phyloP scores from a whole-genome alignment of 2,113 vertebrate species.

The Heterochromis multidens region DNA sequence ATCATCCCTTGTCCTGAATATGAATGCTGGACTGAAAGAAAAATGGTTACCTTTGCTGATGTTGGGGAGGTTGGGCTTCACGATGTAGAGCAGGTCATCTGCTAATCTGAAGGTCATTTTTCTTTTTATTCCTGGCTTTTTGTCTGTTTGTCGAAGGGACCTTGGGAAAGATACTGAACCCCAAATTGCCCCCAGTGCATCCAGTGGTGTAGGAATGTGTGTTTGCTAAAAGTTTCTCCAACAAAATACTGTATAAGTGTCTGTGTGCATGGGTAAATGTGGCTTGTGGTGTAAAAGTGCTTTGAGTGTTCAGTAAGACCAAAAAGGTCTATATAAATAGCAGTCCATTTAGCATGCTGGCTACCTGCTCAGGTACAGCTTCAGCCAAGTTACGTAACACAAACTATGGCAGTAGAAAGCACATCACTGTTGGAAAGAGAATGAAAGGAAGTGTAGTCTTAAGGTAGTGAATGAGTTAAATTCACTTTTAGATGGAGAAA shows the following conservation, averaged over 20 bases:
- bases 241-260: neutral
- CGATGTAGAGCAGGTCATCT: neutral
- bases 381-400: neutral
- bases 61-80: neutral
- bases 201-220: neutral
- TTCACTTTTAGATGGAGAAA: neutral
- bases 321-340: neutral
- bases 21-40: neutral
- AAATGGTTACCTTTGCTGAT: neutral
- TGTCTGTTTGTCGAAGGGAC: neutral
- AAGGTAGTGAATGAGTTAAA: neutral
- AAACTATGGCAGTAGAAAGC: neutral
- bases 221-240: neutral
- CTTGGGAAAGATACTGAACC: neutral
- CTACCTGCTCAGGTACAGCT: neutral
- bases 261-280: neutral
- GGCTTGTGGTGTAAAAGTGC: neutral
- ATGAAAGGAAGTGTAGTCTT: neutral
- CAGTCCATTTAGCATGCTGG: neutral
- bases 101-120: neutral
- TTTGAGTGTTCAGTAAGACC: too few species aligned
- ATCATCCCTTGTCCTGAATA: neutral
- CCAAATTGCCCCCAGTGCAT: neutral
- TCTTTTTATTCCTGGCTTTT: accelerated
- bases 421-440: neutral